These are phyloP conservation scores for Hylaeus anthracinus DNA, from an alignment of 1,140 invertebrate species.

Conservation along the genomic window DNA sequence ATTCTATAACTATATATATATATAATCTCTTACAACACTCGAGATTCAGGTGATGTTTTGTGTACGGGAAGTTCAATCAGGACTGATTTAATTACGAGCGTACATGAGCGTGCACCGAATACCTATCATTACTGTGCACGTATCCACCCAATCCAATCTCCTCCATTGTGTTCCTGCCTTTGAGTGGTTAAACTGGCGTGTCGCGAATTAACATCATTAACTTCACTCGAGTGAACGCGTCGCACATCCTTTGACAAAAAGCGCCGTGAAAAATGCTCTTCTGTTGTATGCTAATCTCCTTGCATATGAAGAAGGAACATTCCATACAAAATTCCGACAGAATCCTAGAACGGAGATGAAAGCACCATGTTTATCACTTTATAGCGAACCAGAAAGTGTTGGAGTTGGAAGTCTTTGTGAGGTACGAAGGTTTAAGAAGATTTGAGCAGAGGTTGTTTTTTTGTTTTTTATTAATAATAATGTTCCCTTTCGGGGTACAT, in stretches of 20 bases:
- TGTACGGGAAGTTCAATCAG: constrained; percentile 5
- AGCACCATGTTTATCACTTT: no score
- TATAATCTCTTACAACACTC: background rate
- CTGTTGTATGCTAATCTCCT: no score
- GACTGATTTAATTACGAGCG: constrained; percentile 29
- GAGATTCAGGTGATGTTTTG: background rate
- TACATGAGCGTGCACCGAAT: constrained; percentile 5
- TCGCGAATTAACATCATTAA: background rate
- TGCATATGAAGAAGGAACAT: no score
- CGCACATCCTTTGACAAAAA: no score
- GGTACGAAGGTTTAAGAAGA: no score
- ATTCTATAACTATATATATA: background rate
- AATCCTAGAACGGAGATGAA: background rate
- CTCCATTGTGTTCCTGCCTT: background rate
- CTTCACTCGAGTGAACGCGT: background rate
- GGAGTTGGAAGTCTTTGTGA: no score
- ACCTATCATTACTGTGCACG: constrained; percentile 4
- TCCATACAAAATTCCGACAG: background rate
- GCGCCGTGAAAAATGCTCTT: no score
- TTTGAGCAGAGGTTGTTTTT: no score
- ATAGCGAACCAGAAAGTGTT: no score
- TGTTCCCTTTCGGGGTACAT: no score
- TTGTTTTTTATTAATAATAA: no score
- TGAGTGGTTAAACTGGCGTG: background rate
- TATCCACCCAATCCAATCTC: constrained; percentile 17